Base-by-base conservation (phyloP, 2,888 invertebrate genomes). In the Aphodius granarius region DNA sequence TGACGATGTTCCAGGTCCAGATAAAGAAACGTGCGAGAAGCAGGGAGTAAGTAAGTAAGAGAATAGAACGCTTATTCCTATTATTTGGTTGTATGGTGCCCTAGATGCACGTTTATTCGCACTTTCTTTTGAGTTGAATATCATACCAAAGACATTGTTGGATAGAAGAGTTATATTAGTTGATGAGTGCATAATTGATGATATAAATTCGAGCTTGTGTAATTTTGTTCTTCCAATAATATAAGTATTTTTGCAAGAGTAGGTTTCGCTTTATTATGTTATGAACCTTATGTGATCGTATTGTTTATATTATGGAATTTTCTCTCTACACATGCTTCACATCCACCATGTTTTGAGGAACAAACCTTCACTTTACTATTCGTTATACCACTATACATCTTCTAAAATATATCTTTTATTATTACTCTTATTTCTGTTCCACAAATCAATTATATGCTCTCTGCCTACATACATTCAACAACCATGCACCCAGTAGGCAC, bases 11-110 rank as follows among this genome's bases (percentile, higher is more conserved):
- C 79, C 84, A 91, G 91, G 91, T 90, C 90, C 91, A 81, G 89
- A 90, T 85, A 85, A 89, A 85, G 87, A 88, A 85, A 89, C 88
- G 84, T 91, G 91, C 87, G 86, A 89, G 84, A 89, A 88, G 84
- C 86, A 85, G 82, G 89, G 89, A 85, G 88, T 89, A 86, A 90
- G 91, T 91, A 90, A 91, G 91, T 91, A 90, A 68, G 68, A 68
- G n/a, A 20, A 22, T 9, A 17, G 18, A 22, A 68, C 21, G 68
- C 68, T 68, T 20, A 19, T n/a, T n/a, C n/a, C n/a, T n/a, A n/a
- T n/a, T 43, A 43, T 43, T 43, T 6, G 43, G 43, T 13, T 43
- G 13, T 9, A 43, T 43, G 43, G 43, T 43, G 43, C 43, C 43
- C 43, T n/a, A 43, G 43, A 43, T 43, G 43, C 43, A 43, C 43